phyloP scores from a whole-genome alignment of 2,797 vertebrate genomes.

The Acrossocheilus wenchowensis region DNA sequence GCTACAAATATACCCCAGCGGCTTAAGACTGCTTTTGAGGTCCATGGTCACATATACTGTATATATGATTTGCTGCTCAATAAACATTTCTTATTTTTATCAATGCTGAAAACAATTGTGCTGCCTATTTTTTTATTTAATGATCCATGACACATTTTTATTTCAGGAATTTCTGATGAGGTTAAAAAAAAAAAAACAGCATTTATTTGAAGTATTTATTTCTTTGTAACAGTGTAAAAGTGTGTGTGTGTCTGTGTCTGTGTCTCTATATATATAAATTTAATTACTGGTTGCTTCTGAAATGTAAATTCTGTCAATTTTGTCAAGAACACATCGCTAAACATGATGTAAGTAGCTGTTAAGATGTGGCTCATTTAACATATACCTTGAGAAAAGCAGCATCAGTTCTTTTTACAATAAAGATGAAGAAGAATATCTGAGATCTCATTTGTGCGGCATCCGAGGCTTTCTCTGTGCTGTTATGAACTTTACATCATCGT shows the following conservation, averaged over 20 bases:
- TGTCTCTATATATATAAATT: not conserved
- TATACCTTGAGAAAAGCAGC: not conserved
- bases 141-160: too few species aligned
- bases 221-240: too few species aligned
- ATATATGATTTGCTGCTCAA: too few species aligned
- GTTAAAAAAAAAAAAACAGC: too few species aligned
- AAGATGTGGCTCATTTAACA: not conserved
- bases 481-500: not conserved
- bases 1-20: too few species aligned
- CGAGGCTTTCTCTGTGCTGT: not conserved
- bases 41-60: too few species aligned
- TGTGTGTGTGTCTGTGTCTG: too few species aligned
- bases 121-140: too few species aligned
- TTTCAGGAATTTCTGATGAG: too few species aligned
- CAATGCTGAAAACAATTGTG: not conserved
- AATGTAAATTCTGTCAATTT: not conserved
- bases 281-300: not conserved
- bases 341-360: not conserved
- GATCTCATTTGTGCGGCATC: not conserved
- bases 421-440: not conserved
- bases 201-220: too few species aligned
- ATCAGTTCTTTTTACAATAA: not conserved
- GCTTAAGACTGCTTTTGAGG: too few species aligned
- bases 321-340: not conserved
- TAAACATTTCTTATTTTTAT: not conserved